phyloP scores from a whole-genome alignment of 2,797 vertebrate species.

The Telmatherina bonti region DNA sequence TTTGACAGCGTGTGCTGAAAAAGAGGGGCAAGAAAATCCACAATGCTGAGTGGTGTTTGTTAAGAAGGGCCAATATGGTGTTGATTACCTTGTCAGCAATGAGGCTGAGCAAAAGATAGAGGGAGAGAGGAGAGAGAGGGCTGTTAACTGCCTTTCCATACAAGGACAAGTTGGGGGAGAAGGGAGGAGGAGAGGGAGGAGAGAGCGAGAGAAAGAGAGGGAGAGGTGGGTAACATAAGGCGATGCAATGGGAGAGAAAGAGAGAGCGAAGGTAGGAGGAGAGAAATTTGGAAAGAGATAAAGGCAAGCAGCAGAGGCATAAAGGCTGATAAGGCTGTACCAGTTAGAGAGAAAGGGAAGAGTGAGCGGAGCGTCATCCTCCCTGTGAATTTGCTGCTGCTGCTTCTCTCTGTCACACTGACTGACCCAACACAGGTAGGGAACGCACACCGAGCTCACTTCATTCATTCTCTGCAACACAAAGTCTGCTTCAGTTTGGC shows the following conservation, averaged over 20 bases:
- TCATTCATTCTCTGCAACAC: conserved; percentile 41
- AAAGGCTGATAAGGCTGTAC: conserved; percentile 68
- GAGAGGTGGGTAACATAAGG: conserved; percentile 61
- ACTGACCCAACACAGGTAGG: conserved; percentile 78
- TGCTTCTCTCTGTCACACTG: conserved; percentile 59
- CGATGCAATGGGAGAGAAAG: conserved; percentile 46
- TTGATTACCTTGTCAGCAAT: conserved; percentile 72
- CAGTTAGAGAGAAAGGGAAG: conserved; percentile 35
- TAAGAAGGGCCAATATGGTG: conserved; percentile 60
- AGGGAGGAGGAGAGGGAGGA: conserved; percentile 65
- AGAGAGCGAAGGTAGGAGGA: conserved; percentile 59
- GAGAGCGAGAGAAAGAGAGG: conserved; percentile 52
- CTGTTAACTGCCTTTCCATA: conserved; percentile 79
- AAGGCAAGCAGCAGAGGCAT: conserved; percentile 58
- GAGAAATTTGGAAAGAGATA: conserved; percentile 68
- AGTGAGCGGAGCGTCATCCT: conserved; percentile 51
- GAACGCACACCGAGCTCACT: conserved; percentile 21
- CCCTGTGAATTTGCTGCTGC: conserved; percentile 39
- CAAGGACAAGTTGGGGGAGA: conserved; percentile 78
- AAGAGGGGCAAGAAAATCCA: conserved; percentile 46
- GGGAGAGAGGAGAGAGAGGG: conserved; percentile 54
- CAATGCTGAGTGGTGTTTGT: conserved; percentile 46
- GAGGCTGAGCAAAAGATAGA: conserved; percentile 63
- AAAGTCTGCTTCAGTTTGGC: conserved; percentile 5
- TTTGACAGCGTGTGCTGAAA: too few relatives aligned